phyloP scores from a whole-genome alignment of 2,888 invertebrate genomes.

The Conchocele bisecta region DNA sequence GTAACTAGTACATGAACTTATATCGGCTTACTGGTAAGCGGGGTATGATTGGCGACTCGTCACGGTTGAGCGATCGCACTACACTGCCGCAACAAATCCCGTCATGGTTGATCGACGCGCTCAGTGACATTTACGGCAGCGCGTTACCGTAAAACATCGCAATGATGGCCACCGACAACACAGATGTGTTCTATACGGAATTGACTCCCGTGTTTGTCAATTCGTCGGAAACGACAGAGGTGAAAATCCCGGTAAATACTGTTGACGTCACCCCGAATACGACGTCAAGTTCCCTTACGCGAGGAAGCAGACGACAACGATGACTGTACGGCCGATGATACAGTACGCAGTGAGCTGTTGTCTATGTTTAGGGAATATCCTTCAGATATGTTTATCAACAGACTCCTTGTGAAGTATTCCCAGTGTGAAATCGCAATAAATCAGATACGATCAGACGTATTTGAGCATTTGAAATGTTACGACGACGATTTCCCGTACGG shows the following conservation, averaged over 20 bases:
- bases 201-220: background rate
- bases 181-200: background rate
- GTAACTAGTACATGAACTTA: no score
- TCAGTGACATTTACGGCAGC: no score
- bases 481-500: conserved; percentile 3
- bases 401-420: background rate
- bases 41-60: background rate
- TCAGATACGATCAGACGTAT: background rate
- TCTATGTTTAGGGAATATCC: background rate
- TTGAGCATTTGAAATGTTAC: background rate
- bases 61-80: background rate
- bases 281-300: background rate
- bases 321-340: background rate
- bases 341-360: background rate
- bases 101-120: no score
- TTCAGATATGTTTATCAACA: conserved; percentile 1
- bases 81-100: no score
- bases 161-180: background rate
- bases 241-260: background rate
- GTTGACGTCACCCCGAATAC: background rate
- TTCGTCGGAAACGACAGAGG: background rate
- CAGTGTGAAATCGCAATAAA: background rate
- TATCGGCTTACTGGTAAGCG: no score
- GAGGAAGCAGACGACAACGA: background rate
- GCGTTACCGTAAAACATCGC: no score